phyloP scores from a whole-genome alignment of 2,888 invertebrate species.

The Xestoiulus laeticollis region DNA sequence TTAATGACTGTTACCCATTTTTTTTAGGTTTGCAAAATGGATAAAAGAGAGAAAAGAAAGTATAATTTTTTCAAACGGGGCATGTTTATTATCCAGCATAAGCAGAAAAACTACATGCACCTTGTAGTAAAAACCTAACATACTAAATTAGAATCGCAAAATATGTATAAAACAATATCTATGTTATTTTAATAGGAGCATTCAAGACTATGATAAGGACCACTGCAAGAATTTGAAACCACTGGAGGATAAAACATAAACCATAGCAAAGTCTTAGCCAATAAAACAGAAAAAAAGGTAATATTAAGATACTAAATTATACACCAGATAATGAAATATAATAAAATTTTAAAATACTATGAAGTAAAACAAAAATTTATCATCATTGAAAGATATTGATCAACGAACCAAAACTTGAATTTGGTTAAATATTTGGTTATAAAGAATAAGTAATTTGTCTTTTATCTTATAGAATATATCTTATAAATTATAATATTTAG shows the following conservation, averaged over 20 bases:
- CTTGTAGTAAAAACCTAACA: slow-evolving; percentile 55
- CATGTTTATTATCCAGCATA: slow-evolving; percentile 54
- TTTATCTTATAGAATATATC: no score
- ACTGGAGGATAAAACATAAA: not conserved
- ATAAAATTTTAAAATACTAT: no score
- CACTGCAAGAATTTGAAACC: not conserved
- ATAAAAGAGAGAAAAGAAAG: not conserved
- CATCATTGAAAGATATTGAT: no score
- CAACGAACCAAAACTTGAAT: not conserved
- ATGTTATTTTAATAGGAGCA: slow-evolving; percentile 28
- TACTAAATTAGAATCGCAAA: slow-evolving; percentile 56
- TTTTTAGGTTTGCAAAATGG: not conserved
- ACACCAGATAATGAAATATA: not conserved
- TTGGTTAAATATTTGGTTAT: no score
- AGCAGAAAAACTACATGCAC: slow-evolving; percentile 54
- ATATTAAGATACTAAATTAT: not conserved
- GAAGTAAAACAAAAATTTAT: no score
- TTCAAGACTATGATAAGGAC: not conserved
- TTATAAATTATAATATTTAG: no score
- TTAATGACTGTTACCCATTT: not conserved
- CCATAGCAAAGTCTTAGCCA: not conserved
- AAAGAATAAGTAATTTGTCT: no score
- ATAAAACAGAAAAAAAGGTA: not conserved
- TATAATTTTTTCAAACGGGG: slow-evolving; percentile 48
- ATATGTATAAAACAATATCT: slow-evolving; percentile 55